These are phyloP conservation scores for Cairina moschata DNA, from an alignment of 2,113 vertebrate species.

Conservation along the genomic window DNA sequence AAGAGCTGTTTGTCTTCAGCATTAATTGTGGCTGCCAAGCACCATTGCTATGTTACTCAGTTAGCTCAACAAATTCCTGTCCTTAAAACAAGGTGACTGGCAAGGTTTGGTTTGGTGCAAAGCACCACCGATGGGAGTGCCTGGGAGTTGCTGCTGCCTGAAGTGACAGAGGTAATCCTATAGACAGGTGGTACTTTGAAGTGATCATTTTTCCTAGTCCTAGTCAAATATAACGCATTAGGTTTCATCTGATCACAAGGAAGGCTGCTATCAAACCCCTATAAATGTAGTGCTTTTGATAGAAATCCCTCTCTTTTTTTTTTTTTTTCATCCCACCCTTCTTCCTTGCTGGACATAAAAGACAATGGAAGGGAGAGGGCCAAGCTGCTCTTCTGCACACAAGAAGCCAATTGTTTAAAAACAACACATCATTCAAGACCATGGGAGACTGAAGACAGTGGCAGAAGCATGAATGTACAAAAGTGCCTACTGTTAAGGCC, in stretches of 20 bases:
- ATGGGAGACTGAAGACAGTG: conserved; percentile 74
- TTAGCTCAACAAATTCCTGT: neutral
- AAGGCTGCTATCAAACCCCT: conserved; percentile 66
- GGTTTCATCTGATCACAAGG: conserved; percentile 58
- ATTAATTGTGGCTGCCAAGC: neutral
- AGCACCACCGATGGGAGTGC: fast-evolving
- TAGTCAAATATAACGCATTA: conserved; percentile 47
- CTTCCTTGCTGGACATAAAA: conserved; percentile 70
- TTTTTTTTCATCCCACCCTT: neutral
- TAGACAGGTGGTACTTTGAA: neutral
- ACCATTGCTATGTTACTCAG: neutral
- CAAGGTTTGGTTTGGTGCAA: neutral
- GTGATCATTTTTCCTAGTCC: conserved; percentile 32
- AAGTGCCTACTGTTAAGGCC: conserved; percentile 81
- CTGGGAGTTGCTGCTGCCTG: neutral
- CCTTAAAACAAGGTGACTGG: neutral
- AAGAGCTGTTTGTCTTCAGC: neutral
- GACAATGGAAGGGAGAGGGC: conserved; percentile 80
- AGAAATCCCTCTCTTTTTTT: conserved; percentile 55
- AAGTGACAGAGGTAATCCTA: fast-evolving
- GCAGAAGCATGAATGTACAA: conserved; percentile 82
- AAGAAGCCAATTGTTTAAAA: conserved; percentile 88
- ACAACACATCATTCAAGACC: conserved; percentile 85
- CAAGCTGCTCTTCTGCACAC: conserved; percentile 81
- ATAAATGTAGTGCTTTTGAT: conserved; percentile 53